These are phyloP conservation scores for Gryllus longicercus DNA, from an alignment of 2,888 invertebrate species.

Conservation along the genomic window DNA sequence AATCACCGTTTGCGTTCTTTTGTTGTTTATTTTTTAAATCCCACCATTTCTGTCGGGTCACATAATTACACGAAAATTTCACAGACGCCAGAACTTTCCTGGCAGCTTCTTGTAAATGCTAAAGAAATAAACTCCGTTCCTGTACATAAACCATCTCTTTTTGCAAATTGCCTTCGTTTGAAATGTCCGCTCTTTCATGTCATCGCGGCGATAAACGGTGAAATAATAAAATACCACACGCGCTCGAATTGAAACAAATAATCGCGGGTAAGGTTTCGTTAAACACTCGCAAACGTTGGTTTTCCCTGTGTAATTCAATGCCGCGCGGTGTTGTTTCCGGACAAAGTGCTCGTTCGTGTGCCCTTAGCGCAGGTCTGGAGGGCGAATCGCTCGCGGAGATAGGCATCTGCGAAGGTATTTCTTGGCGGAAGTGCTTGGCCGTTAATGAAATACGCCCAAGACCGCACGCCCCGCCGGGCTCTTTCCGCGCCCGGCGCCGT, in stretches of 20 bases:
- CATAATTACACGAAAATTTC: neutral
- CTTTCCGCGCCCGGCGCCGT: no score
- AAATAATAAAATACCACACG: neutral
- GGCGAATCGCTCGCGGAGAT: no score
- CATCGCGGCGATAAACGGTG: neutral
- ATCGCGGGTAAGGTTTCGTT: neutral
- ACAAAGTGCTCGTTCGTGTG: no score
- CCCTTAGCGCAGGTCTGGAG: no score
- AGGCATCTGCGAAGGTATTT: no score
- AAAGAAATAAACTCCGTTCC: slow-evolving; percentile 1
- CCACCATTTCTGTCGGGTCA: neutral
- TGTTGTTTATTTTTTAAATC: neutral
- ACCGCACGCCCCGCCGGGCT: no score
- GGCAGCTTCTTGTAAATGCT: neutral
- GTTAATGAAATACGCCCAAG: no score
- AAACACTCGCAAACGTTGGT: neutral
- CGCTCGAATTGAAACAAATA: neutral
- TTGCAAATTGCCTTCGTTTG: neutral
- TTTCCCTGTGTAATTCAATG: neutral
- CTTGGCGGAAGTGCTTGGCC: no score
- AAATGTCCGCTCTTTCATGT: neutral
- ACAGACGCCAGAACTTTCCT: neutral
- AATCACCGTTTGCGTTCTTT: slow-evolving; percentile 2
- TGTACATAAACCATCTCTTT: neutral
- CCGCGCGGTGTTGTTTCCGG: no score